These are phyloP conservation scores for Acanthurus tractus DNA, from an alignment of 2,797 vertebrate species.

Conservation along the genomic window DNA sequence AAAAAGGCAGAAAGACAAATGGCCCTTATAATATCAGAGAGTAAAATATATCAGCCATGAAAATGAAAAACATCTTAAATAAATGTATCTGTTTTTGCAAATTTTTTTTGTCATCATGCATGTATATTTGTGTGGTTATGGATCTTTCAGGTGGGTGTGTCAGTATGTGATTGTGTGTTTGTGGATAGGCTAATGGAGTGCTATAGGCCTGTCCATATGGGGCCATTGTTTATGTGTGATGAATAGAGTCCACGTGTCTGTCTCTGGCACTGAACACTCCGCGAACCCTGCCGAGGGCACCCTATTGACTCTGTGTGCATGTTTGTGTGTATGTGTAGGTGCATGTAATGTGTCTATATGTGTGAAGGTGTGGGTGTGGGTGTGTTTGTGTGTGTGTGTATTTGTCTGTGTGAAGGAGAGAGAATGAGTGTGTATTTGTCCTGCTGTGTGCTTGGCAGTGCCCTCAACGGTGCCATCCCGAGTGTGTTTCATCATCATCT, in stretches of 20 bases:
- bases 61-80: background rate
- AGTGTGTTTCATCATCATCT: conserved; percentile 88
- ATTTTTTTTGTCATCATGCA: conserved; percentile 20
- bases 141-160: conserved; percentile 41
- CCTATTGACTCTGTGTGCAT: conserved; percentile 79
- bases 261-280: conserved; percentile 79
- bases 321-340: conserved; percentile 59
- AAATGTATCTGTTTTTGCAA: conserved; percentile 5
- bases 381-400: too few relatives aligned
- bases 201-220: conserved; percentile 77
- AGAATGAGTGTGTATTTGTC: conserved; percentile 83
- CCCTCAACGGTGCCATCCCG: conserved; percentile 85
- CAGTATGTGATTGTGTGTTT: conserved; percentile 42
- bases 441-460: conserved; percentile 88
- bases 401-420: conserved; percentile 58
- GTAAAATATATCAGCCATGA: background rate
- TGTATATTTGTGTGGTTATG: conserved; percentile 1
- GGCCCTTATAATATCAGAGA: conserved; percentile 46
- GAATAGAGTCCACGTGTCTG: conserved; percentile 81
- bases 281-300: conserved; percentile 79
- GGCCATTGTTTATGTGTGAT: conserved; percentile 86
- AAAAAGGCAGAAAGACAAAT: background rate
- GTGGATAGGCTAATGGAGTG: conserved; percentile 67
- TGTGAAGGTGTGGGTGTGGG: conserved; percentile 47
- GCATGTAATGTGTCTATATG: conserved; percentile 61